Evolutionary conservation across 2,113 vertebrate genomes (phyloP), one percentile per base, ranked within the genome.

Genomic region (Sardina pilchardus): DNA sequence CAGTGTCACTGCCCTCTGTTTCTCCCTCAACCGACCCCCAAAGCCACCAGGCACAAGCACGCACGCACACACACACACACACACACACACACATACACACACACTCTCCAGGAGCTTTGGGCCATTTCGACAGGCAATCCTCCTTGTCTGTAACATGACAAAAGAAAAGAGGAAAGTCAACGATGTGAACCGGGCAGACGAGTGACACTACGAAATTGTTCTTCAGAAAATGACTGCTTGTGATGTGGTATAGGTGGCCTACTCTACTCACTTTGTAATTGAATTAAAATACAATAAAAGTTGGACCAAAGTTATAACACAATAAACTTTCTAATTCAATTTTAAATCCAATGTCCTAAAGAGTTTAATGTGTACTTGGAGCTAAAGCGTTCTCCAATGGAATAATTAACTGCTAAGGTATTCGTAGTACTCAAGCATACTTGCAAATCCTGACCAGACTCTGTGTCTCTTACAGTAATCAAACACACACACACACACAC

Each of bases 401-500:
- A 71, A 14, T 71, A 16, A n/a, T 26, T 30, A 71, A 26, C 34
- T 1, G 10, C n/a, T 71, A 30, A 71, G 26, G 63, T 30, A 63
- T 63, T 21, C 24, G n/a, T 21, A n/a, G 24, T 7, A 63, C 56
- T 4, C 5, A n/a, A 63, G 24, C n/a, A 63, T 71, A 34, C n/a
- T 30, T 14, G 14, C 21, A 63, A 63, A 63, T 3, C 59, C 59
- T 26, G 53, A 56, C 21, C 53, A n/a, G n/a, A n/a, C n/a, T n/a
- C n/a, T n/a, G n/a, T n/a, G n/a, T n/a, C n/a, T n/a, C 19, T 19
- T 21, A n/a, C 21, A 21, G 1, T 24, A 63, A 24, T 80, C 50
- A 78, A 83, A 78, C 85, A 78, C 78, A 81, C 81, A 48, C 26
- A 6, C n/a, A 80, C 80, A 43, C 84, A 53, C 85, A 84, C 36